These are phyloP conservation scores for Micrasema minimum DNA, from an alignment of 1,140 invertebrate species.

Conservation along the genomic window DNA sequence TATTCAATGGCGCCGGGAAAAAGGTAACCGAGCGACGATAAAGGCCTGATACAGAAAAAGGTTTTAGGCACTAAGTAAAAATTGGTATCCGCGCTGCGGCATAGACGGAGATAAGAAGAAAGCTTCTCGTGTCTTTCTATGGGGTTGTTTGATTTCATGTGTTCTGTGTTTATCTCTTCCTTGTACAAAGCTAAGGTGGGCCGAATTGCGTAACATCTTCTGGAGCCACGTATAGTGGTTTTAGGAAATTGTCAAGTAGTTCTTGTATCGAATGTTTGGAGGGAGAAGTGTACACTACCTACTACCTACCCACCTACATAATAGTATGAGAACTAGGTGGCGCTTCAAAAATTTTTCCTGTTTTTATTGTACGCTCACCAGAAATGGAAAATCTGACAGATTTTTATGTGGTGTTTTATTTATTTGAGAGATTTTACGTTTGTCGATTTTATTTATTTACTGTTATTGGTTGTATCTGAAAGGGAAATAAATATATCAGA, in stretches of 20 bases:
- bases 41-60: conserved; percentile 5
- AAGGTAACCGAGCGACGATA: conserved; percentile 38
- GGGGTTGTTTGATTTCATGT: not conserved
- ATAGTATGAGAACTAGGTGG: conserved; percentile 2
- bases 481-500: conserved; percentile 13
- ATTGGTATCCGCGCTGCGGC: not conserved
- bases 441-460: conserved; percentile 27
- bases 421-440: conserved; percentile 24
- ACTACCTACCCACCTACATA: too few species aligned
- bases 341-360: conserved; percentile 21
- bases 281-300: not conserved
- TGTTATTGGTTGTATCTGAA: conserved; percentile 17
- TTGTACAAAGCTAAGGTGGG: conserved; percentile 24
- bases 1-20: conserved; percentile 31
- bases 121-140: conserved; percentile 3
- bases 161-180: not conserved
- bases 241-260: conserved; percentile 28
- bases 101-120: not conserved
- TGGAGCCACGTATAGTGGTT: conserved; percentile 25
- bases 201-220: conserved; percentile 28
- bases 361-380: conserved; percentile 27
- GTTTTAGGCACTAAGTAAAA: conserved; percentile 5
- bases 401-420: conserved; percentile 22
- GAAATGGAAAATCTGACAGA: conserved; percentile 30
- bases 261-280: not conserved